These are phyloP conservation scores for Lasius fuliginosus DNA, from an alignment of 2,888 invertebrate species.

Conservation along the genomic window DNA sequence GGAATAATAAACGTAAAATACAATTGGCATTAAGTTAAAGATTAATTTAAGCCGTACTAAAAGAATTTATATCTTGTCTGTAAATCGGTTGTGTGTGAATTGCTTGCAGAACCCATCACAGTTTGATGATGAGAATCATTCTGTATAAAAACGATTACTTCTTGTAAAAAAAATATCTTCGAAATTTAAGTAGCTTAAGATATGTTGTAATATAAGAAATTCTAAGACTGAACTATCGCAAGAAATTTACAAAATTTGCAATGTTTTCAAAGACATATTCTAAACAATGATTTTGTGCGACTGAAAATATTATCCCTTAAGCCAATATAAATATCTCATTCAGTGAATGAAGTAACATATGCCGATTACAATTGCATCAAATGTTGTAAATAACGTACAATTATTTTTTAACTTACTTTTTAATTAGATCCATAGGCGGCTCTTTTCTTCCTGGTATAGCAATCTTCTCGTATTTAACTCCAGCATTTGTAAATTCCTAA, in stretches of 20 bases:
- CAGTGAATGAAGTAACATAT: background rate
- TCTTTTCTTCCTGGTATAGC: constrained; percentile 87
- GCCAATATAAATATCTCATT: background rate
- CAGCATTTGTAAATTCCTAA: constrained; percentile 86
- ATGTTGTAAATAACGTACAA: background rate
- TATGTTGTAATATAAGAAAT: constrained; percentile 24
- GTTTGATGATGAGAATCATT: background rate
- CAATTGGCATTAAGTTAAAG: constrained; percentile 75
- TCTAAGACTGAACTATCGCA: constrained; percentile 9
- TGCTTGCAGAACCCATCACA: constrained; percentile 71
- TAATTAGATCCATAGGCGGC: constrained; percentile 85
- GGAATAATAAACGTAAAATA: constrained; percentile 70
- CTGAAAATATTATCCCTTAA: background rate
- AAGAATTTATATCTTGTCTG: constrained; percentile 62
- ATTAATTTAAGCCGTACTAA: constrained; percentile 66
- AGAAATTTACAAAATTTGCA: background rate
- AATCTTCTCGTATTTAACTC: constrained; percentile 87
- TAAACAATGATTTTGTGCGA: background rate
- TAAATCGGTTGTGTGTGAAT: constrained; percentile 30
- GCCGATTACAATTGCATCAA: background rate
- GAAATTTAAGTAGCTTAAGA: background rate
- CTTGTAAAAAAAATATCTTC: background rate
- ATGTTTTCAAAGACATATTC: background rate
- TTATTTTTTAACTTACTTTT: constrained; percentile 84
- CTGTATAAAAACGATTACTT: background rate